Conservation (phyloP, 2,113 vertebrate species). For the Pampusana beccarii region DNA sequence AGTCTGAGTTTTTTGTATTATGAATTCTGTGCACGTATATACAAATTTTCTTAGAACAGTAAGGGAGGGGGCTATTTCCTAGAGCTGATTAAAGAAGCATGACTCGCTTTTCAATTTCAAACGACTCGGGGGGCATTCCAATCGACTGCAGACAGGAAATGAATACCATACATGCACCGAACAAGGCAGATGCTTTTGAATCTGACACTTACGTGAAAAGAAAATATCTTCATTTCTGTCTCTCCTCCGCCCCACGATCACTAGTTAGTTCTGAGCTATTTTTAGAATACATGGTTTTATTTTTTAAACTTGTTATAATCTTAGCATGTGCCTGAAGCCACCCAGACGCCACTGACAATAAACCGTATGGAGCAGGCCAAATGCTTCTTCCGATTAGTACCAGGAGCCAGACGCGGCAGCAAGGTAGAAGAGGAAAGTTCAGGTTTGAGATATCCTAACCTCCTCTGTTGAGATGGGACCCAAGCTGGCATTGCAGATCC, state of each 20-base stretch:
- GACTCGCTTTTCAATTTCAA: constrained; percentile 86
- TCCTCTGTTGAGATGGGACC: not conserved
- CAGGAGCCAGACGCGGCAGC: not conserved
- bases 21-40: not conserved
- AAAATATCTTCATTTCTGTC: constrained; percentile 65
- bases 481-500: not conserved
- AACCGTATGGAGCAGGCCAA: not conserved
- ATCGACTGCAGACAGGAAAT: constrained; percentile 81
- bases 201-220: constrained; percentile 70
- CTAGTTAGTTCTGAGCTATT: constrained; percentile 8
- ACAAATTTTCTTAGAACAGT: constrained; percentile 19
- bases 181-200: constrained; percentile 80
- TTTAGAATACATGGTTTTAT: constrained; percentile 22
- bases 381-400: not conserved
- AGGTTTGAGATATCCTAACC: not conserved
- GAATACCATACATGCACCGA: constrained; percentile 75
- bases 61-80: constrained; percentile 69
- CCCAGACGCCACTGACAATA: not conserved
- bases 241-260: not conserved
- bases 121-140: constrained; percentile 76
- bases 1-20: not conserved
- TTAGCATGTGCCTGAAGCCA: constrained; percentile 34
- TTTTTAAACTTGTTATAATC: not conserved
- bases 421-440: not conserved
- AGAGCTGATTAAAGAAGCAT: constrained; percentile 84